A percentile compares a stretch with the other conserved stretches of the same genome.
These are phyloP conservation scores for Plemyria rubiginata DNA, from an alignment of 2,888 invertebrate species.

Conservation along the genomic window DNA sequence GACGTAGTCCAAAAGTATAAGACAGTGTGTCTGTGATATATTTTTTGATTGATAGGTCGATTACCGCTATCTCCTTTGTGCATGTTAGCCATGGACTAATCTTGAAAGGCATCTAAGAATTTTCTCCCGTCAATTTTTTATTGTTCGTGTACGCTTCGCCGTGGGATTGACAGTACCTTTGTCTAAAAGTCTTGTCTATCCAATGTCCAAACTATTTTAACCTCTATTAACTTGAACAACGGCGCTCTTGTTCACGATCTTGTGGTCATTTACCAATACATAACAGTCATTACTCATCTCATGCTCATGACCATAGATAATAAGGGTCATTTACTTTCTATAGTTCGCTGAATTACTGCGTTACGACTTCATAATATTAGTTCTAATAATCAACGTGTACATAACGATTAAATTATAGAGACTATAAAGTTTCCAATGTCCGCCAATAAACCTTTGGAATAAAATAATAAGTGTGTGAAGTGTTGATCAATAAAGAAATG, in stretches of 20 bases:
- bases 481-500: constrained; percentile 55
- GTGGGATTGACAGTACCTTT: constrained; percentile 70
- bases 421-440: constrained; percentile 30
- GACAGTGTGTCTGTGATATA: constrained; percentile 24
- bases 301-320: constrained; percentile 60
- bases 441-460: constrained; percentile 10
- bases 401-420: constrained; percentile 1
- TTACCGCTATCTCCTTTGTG: constrained; percentile 42
- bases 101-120: constrained; percentile 55
- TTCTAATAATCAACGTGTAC: constrained; percentile 27
- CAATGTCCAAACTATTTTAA: constrained; percentile 67
- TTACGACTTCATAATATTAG: constrained; percentile 45
- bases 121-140: constrained; percentile 64
- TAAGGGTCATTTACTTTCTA: constrained; percentile 72
- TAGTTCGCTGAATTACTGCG: constrained; percentile 58
- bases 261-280: constrained; percentile 73
- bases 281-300: constrained; percentile 72
- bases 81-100: constrained; percentile 50
- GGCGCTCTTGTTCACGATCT: constrained; percentile 64
- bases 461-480: constrained; percentile 8
- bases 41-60: constrained; percentile 45
- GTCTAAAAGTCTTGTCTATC: constrained; percentile 67
- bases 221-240: constrained; percentile 73
- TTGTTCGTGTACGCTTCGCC: constrained; percentile 56
- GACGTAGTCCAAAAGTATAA: constrained; percentile 2